Percentiles rank a stretch among this genome's conserved stretches.
Conservation (phyloP, 1,140 invertebrate genomes). For the Babylonia areolata region DNA sequence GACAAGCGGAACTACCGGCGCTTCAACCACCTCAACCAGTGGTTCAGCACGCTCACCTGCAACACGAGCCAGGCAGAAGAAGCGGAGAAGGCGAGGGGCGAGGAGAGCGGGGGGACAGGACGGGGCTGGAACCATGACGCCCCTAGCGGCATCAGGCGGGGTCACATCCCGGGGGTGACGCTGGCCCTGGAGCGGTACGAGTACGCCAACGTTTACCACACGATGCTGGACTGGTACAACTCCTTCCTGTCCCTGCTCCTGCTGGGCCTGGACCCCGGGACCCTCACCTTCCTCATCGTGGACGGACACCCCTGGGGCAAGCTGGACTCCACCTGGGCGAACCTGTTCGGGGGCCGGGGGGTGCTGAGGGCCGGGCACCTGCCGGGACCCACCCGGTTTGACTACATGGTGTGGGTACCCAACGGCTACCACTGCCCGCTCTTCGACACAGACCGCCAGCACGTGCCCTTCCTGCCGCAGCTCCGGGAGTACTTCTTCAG, state of each 20-base stretch:
- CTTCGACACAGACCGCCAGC: background rate
- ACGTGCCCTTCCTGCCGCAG: slow-evolving; percentile 49
- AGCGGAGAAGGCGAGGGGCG: background rate
- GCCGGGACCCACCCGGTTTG: background rate
- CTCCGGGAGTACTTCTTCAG: slow-evolving; percentile 45
- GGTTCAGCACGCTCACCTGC: background rate
- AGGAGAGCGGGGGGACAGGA: too few relatives aligned
- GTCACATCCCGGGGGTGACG: slow-evolving; percentile 36
- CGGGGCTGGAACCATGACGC: too few relatives aligned
- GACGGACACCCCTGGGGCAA: slow-evolving; percentile 56
- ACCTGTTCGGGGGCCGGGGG: slow-evolving; percentile 39
- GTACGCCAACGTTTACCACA: slow-evolving; percentile 69
- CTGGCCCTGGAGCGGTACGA: slow-evolving; percentile 58
- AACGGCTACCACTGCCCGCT: slow-evolving; percentile 58
- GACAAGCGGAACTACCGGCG: slow-evolving; percentile 13
- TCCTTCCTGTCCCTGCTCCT: slow-evolving; percentile 60
- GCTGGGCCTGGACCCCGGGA: slow-evolving; percentile 49
- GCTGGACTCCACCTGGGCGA: slow-evolving; percentile 50
- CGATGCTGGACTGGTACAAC: slow-evolving; percentile 68
- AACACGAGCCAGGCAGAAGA: background rate
- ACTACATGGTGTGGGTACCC: slow-evolving; percentile 50
- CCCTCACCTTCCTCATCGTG: slow-evolving; percentile 46
- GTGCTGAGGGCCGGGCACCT: slow-evolving; percentile 31
- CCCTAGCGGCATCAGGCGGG: background rate
- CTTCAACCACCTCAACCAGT: slow-evolving; percentile 37